A percentile compares a stretch with the other conserved stretches of the same genome.
phyloP scores from a whole-genome alignment of 1,140 invertebrate species.

The Drosophila parvula region DNA sequence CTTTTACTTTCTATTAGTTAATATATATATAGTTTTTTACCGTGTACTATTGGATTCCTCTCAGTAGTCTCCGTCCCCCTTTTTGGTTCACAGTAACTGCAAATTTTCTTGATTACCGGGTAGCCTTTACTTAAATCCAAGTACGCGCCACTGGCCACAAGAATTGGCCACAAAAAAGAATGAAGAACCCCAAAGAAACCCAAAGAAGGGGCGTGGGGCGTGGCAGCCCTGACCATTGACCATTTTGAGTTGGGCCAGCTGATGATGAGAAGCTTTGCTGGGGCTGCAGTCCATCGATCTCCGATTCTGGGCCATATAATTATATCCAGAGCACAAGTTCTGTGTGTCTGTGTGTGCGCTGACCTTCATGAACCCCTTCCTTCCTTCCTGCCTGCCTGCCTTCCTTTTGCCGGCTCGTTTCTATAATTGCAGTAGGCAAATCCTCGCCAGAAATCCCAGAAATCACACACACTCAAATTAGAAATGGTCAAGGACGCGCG shows the following conservation, averaged over 20 bases:
- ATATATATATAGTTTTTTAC: too few species aligned
- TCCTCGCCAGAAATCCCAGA: conserved; percentile 11
- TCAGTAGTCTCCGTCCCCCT: conserved; percentile 1
- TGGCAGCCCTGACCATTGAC: conserved; percentile 37
- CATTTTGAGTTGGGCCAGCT: conserved; percentile 35
- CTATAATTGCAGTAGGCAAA: conserved; percentile 38
- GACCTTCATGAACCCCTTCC: conserved; percentile 36
- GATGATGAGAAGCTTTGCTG: conserved; percentile 15
- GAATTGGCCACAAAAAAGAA: conserved; percentile 19
- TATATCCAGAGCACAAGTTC: conserved; percentile 8
- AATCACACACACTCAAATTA: conserved; percentile 40
- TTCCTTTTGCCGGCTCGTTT: neutral
- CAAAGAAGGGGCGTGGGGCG: conserved; percentile 6
- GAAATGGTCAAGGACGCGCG: conserved; percentile 53
- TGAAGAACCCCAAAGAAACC: neutral
- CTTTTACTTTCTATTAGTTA: neutral
- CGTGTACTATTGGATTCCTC: conserved; percentile 3
- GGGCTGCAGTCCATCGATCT: conserved; percentile 34
- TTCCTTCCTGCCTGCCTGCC: neutral
- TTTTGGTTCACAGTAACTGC: conserved; percentile 51
- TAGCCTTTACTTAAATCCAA: conserved; percentile 63
- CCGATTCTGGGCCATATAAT: conserved; percentile 15
- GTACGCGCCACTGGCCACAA: conserved; percentile 77
- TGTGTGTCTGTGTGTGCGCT: conserved; percentile 8
- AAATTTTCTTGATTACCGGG: conserved; percentile 78